A percentile compares a stretch with the other conserved stretches of the same genome.
These are phyloP conservation scores for Ormyrus thymus DNA, from an alignment of 2,888 invertebrate genomes.

Conservation along the genomic window DNA sequence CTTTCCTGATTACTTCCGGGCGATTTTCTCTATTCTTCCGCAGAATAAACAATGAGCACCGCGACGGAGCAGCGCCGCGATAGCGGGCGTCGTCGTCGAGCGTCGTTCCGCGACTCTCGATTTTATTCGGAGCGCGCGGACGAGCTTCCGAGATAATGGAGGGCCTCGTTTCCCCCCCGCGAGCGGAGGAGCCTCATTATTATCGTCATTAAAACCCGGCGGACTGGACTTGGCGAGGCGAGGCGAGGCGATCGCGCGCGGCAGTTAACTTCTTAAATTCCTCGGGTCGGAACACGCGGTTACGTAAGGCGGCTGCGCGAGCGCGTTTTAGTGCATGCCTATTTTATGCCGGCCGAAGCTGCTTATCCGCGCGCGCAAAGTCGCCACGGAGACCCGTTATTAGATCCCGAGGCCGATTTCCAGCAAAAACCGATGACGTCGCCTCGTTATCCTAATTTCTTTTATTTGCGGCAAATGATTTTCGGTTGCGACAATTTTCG, in stretches of 20 bases:
- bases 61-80: conserved; percentile 35
- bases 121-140: not conserved
- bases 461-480: conserved; percentile 27
- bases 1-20: conserved; percentile 37
- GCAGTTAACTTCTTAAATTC: conserved; percentile 35
- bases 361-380: conserved; percentile 1
- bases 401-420: conserved; percentile 38
- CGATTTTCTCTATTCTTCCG: conserved; percentile 41
- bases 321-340: conserved; percentile 41
- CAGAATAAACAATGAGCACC: conserved; percentile 38
- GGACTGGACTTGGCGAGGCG: conserved; percentile 26
- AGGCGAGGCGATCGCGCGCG: not conserved
- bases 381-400: conserved; percentile 29
- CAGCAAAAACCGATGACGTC: conserved; percentile 3
- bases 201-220: not conserved
- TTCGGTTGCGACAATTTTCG: not conserved
- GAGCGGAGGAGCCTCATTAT: not conserved
- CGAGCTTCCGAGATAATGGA: conserved; percentile 1
- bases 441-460: conserved; percentile 2
- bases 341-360: conserved; percentile 23
- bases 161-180: conserved; percentile 12
- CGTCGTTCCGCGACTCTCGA: conserved; percentile 10
- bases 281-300: conserved; percentile 2
- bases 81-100: not conserved
- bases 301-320: conserved; percentile 15